These are phyloP conservation scores for Bombus fervidus DNA, from an alignment of 1,140 invertebrate species.

Conservation along the genomic window DNA sequence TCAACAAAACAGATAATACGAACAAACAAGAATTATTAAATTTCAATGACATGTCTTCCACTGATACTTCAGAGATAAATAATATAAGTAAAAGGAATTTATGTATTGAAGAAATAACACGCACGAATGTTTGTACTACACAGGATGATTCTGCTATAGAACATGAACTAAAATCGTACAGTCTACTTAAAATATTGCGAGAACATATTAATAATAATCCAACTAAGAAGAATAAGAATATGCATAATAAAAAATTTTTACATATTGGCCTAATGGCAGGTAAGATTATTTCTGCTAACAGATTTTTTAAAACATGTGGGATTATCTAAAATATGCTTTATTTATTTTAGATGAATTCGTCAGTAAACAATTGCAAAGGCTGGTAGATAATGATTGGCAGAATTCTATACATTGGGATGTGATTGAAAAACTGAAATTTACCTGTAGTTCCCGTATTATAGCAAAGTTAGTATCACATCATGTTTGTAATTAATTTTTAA, in stretches of 20 bases:
- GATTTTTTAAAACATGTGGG: background rate
- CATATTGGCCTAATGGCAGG: constrained; percentile 1
- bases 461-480: constrained; percentile 52
- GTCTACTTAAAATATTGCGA: background rate
- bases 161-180: too few species aligned
- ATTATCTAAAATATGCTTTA: background rate
- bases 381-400: constrained; percentile 68
- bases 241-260: background rate
- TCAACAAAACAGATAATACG: too few species aligned
- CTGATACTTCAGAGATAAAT: background rate
- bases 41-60: background rate
- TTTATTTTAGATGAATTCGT: constrained; percentile 70
- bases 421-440: constrained; percentile 51
- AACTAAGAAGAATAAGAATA: background rate
- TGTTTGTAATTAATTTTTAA: background rate
- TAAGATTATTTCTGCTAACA: background rate
- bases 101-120: background rate
- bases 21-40: background rate
- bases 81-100: background rate
- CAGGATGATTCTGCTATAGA: background rate
- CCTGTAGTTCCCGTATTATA: constrained; percentile 48
- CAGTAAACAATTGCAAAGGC: constrained; percentile 57
- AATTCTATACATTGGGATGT: constrained; percentile 63
- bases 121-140: background rate
- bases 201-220: background rate